phyloP scores from a whole-genome alignment of 2,888 invertebrate species.

The Ophonus ardosiacus region DNA sequence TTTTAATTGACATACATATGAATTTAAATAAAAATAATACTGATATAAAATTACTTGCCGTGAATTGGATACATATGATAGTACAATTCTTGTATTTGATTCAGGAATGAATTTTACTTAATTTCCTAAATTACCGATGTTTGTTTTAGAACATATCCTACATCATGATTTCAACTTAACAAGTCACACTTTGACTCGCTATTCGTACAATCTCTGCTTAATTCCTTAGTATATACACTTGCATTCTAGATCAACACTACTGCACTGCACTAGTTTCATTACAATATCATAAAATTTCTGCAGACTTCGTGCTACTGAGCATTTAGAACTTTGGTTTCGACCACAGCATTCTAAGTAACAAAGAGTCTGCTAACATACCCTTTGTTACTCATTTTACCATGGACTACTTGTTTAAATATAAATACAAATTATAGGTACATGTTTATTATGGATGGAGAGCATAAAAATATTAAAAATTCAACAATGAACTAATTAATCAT shows the following conservation, averaged over 20 bases:
- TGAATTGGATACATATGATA: background rate
- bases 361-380: conserved; percentile 6
- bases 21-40: conserved; percentile 34
- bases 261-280: conserved; percentile 71
- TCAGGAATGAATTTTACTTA: conserved; percentile 61
- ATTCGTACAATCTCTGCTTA: conserved; percentile 62
- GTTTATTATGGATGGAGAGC: conserved; percentile 70
- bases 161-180: conserved; percentile 57
- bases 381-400: conserved; percentile 37
- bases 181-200: conserved; percentile 56
- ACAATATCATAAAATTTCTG: conserved; percentile 71
- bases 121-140: conserved; percentile 59
- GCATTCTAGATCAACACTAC: conserved; percentile 73
- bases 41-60: conserved; percentile 8
- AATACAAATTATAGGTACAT: conserved; percentile 50
- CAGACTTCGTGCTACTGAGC: conserved; percentile 73
- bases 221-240: conserved; percentile 73
- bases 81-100: conserved; percentile 29
- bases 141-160: conserved; percentile 60
- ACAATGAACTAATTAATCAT: conserved; percentile 50
- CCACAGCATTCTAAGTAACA: conserved; percentile 40
- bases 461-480: conserved; percentile 69
- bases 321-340: conserved; percentile 73
- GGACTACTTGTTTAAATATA: conserved; percentile 56
- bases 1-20: conserved; percentile 73